Evolutionary conservation across 2,797 vertebrate species (phyloP).

Genomic region (Brachyalestes nurse): DNA sequence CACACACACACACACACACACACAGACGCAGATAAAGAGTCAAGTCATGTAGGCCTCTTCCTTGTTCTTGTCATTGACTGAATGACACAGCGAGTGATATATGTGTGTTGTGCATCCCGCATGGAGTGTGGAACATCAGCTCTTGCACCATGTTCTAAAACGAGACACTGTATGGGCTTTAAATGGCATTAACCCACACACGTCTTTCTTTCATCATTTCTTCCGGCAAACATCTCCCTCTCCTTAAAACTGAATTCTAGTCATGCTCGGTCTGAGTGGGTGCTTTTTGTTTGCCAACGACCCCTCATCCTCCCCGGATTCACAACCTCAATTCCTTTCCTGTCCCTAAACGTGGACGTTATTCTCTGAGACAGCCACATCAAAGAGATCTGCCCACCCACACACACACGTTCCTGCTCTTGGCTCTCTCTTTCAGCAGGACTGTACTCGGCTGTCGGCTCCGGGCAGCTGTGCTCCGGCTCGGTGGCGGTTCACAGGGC

Average conservation of each 20-base stretch:
- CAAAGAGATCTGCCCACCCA: neutral
- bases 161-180: neutral
- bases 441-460: neutral
- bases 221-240: neutral
- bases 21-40: constrained; percentile 9
- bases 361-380: neutral
- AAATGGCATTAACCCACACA: neutral
- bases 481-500: neutral
- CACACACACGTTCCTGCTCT: neutral
- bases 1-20: constrained; percentile 54
- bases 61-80: constrained; percentile 6
- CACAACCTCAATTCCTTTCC: neutral
- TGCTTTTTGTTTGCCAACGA: neutral
- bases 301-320: too few relatives aligned
- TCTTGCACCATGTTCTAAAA: neutral
- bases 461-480: neutral
- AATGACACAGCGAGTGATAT: neutral
- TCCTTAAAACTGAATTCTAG: neutral
- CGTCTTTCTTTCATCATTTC: neutral
- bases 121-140: neutral
- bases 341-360: constrained; percentile 9
- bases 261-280: neutral
- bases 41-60: neutral
- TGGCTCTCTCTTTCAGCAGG: neutral
- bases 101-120: neutral